These are phyloP conservation scores for Nephrotoma appendiculata DNA, from an alignment of 2,888 invertebrate genomes.

Conservation along the genomic window DNA sequence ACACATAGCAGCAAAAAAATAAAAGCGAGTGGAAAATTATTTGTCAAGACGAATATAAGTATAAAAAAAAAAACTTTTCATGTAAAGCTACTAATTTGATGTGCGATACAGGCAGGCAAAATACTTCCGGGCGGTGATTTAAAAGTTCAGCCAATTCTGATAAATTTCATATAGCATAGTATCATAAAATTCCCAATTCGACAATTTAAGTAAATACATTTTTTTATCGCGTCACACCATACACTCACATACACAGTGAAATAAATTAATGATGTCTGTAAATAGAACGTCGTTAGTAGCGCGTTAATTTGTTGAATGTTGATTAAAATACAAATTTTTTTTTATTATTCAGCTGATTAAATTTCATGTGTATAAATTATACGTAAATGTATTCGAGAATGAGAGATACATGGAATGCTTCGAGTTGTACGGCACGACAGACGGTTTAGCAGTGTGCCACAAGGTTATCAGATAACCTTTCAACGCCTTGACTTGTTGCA, in stretches of 20 bases:
- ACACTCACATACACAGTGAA: background rate
- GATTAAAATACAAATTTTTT: background rate
- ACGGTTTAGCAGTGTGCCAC: background rate
- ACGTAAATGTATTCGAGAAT: no score
- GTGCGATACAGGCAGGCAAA: background rate
- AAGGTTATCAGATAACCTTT: background rate
- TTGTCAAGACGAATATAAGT: background rate
- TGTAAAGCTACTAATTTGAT: background rate
- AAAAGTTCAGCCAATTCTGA: background rate
- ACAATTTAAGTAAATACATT: background rate
- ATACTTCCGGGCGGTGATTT: background rate
- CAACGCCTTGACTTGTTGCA: background rate
- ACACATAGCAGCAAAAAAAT: background rate
- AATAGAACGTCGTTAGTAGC: background rate
- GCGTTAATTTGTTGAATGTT: background rate
- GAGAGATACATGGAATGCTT: background rate
- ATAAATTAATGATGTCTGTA: background rate
- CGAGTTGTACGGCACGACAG: background rate
- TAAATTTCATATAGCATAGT: background rate
- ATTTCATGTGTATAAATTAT: background rate
- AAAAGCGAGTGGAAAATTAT: conserved; percentile 1
- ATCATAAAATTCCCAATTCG: background rate
- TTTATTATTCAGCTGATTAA: background rate
- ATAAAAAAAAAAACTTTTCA: background rate
- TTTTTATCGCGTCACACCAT: background rate